A percentile compares a stretch with the other conserved stretches of the same genome.
Evolutionary conservation across 2,113 vertebrate genomes (phyloP).

Genomic region (Lycaon pictus): DNA sequence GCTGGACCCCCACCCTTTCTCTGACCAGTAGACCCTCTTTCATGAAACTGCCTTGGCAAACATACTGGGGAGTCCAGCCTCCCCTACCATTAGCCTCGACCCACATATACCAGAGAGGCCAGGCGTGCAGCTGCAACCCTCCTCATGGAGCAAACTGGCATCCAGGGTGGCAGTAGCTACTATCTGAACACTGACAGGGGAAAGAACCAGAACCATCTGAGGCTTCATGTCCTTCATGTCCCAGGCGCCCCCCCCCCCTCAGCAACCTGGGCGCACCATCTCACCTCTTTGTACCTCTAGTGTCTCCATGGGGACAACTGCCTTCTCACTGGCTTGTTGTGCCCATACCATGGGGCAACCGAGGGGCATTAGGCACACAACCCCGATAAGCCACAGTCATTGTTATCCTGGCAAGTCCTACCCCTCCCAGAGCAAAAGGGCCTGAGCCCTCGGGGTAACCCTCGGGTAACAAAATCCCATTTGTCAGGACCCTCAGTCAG

Average conservation of each 20-base stretch:
- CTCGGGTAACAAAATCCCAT: background rate
- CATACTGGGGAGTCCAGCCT: no score
- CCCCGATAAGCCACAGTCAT: background rate
- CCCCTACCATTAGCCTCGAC: background rate
- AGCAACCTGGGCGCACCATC: background rate
- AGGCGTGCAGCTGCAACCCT: fast-evolving
- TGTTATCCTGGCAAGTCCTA: background rate
- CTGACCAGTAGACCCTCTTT: background rate
- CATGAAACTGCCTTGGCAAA: background rate
- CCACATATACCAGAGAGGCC: background rate
- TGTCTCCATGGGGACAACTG: no score
- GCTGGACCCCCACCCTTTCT: background rate
- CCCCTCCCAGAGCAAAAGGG: background rate
- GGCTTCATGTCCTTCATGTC: no score
- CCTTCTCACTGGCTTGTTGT: background rate
- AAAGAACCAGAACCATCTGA: fast-evolving
- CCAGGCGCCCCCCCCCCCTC: no score
- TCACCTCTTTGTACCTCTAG: background rate
- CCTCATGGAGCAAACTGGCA: background rate
- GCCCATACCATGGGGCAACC: no score
- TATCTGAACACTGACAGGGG: background rate
- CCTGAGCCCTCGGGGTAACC: background rate
- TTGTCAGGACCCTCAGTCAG: background rate
- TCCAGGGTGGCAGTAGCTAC: fast-evolving
- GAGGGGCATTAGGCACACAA: background rate